Evolutionary conservation across 2,113 vertebrate species (phyloP), one percentile per base, ranked within the genome.

Genomic region (Arizona elegans): DNA sequence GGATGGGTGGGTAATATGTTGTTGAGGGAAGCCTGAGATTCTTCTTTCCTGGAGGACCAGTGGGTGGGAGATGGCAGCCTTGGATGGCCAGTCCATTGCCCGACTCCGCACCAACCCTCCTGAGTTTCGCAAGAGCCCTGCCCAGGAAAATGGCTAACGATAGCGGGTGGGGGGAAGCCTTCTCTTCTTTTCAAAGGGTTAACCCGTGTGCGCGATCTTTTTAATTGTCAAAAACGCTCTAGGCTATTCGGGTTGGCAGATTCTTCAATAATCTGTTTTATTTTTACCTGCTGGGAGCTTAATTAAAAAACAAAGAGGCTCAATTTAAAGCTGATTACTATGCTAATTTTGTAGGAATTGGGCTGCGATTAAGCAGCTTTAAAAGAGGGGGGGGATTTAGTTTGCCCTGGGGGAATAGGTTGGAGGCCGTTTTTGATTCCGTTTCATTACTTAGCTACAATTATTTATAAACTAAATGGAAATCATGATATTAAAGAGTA

Each of bases 281-380:
- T 98, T 99, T 99, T 99, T 99, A 99, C 99, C 99, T 99, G 99
- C 99, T 99, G 99, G 99, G 99, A 99, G 98, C 99, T 99, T 99
- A 99, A 99, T 99, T 99, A 99, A 99, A 99, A 99, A 99, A 99
- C 99, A 99, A 99, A 99, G 99, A 99, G 99, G 98, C 98, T 99
- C 99, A 99, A 99, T 99, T 99, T 99, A 99, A 99, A 99, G 99
- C 98, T 98, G 99, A 99, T 99, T 99, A 99, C 99, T 99, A 99
- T 99, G 99, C 98, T 99, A 99, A 99, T 99, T 98, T 98, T 95
- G 98, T 98, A 98, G 98, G 98, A 98, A 98, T 97, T 98, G 98
- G 98, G 98, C 98, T 98, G 98, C 99, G 99, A 99, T 99, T 99
- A 99, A 99, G 98, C 98, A 98, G 98, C 99, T 98, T 98, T 97